phyloP scores from a whole-genome alignment of 2,113 vertebrate genomes.

The Oreotrochilus melanogaster region DNA sequence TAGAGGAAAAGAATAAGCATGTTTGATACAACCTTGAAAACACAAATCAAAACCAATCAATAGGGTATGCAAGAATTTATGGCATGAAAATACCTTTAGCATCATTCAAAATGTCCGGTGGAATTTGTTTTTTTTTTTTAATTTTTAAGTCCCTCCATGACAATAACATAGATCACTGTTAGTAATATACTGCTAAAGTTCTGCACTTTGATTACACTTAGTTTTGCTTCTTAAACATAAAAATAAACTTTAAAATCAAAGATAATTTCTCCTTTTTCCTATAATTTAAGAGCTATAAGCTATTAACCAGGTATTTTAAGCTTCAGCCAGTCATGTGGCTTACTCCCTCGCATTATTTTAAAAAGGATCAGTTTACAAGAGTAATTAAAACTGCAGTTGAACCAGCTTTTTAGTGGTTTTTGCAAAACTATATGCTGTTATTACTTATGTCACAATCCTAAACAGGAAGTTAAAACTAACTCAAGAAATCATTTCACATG shows the following conservation, averaged over 20 bases:
- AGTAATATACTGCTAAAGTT: neutral
- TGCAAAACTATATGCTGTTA: neutral
- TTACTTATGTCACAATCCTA: neutral
- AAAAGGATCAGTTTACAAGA: neutral
- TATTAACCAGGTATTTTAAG: neutral
- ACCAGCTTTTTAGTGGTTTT: neutral
- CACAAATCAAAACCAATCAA: neutral
- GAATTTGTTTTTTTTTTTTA: neutral
- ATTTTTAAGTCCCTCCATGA: neutral
- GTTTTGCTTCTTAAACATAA: neutral
- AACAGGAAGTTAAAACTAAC: neutral
- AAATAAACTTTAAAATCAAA: neutral
- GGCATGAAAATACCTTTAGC: neutral
- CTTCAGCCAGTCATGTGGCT: neutral
- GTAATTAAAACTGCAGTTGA: neutral
- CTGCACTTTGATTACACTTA: neutral
- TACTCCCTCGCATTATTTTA: neutral
- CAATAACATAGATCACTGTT: accelerated
- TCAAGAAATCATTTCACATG: neutral
- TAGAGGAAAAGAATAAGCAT: neutral
- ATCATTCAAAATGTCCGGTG: neutral
- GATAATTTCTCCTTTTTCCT: neutral
- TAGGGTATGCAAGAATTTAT: neutral
- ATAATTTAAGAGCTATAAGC: neutral
- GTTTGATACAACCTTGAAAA: neutral